Base-by-base conservation (phyloP, 2,113 vertebrate genomes). In the Anser cygnoides region DNA sequence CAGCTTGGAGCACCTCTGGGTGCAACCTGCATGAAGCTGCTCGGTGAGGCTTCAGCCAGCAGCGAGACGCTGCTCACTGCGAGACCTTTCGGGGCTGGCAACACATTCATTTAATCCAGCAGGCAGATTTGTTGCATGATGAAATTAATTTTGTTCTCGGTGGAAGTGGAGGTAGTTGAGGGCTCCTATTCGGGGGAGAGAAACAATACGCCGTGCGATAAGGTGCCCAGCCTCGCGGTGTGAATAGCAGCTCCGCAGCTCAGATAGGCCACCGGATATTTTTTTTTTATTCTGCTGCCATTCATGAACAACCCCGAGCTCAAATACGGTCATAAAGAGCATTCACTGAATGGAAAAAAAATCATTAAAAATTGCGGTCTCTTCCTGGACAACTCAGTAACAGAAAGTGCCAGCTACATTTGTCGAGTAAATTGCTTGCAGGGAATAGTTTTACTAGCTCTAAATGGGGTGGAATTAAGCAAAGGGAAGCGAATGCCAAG, bases 391-490 rank as follows among this genome's bases (percentile, higher is more conserved):
- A 95, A 89, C 93, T 92, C 92, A 46, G 91, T 84, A 95, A 85
- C 84, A 89, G 66, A 91, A 93, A 96, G 96, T 79, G 87, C 96
- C 95, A 95, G 93, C 87, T 92, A 94, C 87, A 79, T 92, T 96
- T 94, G 93, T 84, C 54, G 93, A 92, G 96, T 96, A 94, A 95
- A 96, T 94, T 92, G 92, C 95, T 95, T 81, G 44, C 93, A 95
- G 92, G 91, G 93, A 95, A 83, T 70, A 93, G 74, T 87, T 95
- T 97, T 89, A 95, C 92, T 90, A 85, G 95, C 80, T 96, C 95
- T 95, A 95, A 96, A 96, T 79, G 63, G 89, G 89, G 92, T 85
- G 81, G 93, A 96, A 97, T 95, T 96, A 95, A 90, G 70, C 74
- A 1, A 62, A 75, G 66, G 86, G 77, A 65, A 80, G 91, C 41